Evolutionary conservation across 2,797 vertebrate species (phyloP), one percentile per base, ranked within the genome.

Genomic region (Momotus momota): DNA sequence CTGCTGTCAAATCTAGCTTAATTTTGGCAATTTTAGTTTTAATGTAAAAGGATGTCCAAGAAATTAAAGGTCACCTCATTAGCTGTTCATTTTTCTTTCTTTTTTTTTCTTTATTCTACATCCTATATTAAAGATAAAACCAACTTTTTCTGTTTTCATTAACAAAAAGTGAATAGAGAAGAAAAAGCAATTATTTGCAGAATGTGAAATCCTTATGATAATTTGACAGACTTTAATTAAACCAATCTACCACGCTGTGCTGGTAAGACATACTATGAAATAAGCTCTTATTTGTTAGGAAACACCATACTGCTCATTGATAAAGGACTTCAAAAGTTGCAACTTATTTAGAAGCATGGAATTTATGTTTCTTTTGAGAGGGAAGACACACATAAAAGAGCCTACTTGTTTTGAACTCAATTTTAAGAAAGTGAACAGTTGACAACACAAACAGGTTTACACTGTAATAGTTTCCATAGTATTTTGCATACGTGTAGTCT

Each of bases 171-270:
- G 89, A 97, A 83, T 61, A 49, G 88, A 97, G 94, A 97, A 97
- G 86, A 97, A 97, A 98, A 98, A 96, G 92, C 97, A 98, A 97
- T 98, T 98, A 98, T 98, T 98, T 98, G 92, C 81, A 98, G 92
- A 98, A 93, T 97, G 97, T 98, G 96, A 98, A 99, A 98, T 98
- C 98, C 97, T 98, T 98, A 98, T 98, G 97, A 98, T 98, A 98
- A 98, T 98, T 98, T 97, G 86, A 71, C 96, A 97, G 97, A 98
- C 97, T 98, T 98, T 98, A 98, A 99, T 99, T 99, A 99, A 99
- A 98, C 97, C 97, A 98, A 98, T 99, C 98, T 96, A 98, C 98
- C 97, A 98, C 85, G 89, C 95, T 97, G 86, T 94, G 96, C 92
- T 97, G 97, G 96, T 95, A 98, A 98, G 91, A 81, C 90, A 78